Evolutionary conservation across 30 jellyfish, hydroid and myxozoan genomes (phyloP).

Genomic region (Turritopsis rubra): DNA sequence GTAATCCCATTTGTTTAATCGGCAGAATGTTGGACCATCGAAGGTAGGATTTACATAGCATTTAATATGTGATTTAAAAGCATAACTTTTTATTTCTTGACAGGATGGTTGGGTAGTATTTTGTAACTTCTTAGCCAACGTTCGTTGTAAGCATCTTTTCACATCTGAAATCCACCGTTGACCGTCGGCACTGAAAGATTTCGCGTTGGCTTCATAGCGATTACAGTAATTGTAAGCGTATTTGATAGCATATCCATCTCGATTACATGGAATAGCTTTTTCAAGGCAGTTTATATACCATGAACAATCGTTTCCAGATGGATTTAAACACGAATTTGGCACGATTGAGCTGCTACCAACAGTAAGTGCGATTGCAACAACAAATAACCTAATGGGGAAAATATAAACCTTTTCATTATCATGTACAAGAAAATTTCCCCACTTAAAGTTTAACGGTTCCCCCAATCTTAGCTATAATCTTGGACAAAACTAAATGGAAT

Average conservation of each 20-base stretch:
- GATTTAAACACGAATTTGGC: slow-evolving; percentile 1
- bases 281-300: not conserved
- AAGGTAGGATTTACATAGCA: slow-evolving; percentile 18
- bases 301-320: slow-evolving; percentile 6
- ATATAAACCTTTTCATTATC: not conserved
- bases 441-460: too few relatives aligned
- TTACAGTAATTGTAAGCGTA: not conserved
- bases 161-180: slow-evolving; percentile 6
- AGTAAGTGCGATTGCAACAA: not conserved
- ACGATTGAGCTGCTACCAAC: not conserved
- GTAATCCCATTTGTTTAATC: not conserved
- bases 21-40: slow-evolving; percentile 3
- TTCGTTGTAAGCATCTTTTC: not conserved
- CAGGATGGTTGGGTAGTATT: slow-evolving; percentile 1
- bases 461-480: too few relatives aligned
- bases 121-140: not conserved
- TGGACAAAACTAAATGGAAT: too few relatives aligned
- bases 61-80: slow-evolving; percentile 8
- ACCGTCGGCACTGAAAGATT: not conserved
- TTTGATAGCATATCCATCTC: not conserved
- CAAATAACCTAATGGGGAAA: not conserved
- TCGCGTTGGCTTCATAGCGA: not conserved
- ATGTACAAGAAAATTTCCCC: too few relatives aligned
- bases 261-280: not conserved
- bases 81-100: not conserved